Evolutionary conservation across 2,797 vertebrate species (phyloP).

Genomic region (Poliocrania exsul): DNA sequence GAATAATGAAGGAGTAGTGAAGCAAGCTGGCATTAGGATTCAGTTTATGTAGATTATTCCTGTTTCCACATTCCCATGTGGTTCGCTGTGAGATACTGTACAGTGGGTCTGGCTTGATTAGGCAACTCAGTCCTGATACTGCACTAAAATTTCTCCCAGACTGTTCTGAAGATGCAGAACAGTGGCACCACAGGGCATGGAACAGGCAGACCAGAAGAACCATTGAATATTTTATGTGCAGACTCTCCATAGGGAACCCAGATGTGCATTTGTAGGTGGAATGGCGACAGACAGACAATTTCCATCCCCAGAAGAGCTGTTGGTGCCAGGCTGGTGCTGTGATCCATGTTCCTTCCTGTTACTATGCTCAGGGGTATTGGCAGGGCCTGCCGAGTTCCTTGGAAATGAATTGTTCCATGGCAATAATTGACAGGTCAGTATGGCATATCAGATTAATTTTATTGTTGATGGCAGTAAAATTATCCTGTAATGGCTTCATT

Average conservation of each 20-base stretch:
- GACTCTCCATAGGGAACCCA: not conserved
- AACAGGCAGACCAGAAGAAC: not conserved
- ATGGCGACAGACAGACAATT: not conserved
- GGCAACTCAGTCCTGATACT: not conserved
- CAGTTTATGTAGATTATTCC: not conserved
- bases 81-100: not conserved
- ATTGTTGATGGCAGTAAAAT: not conserved
- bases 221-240: not conserved
- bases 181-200: not conserved
- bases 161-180: not conserved
- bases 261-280: not conserved
- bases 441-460: not conserved
- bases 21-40: not conserved
- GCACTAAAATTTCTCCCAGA: not conserved
- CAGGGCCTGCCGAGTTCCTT: not conserved
- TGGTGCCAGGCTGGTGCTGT: not conserved
- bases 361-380: not conserved
- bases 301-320: not conserved
- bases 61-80: rapidly evolving
- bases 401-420: not conserved
- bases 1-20: not conserved
- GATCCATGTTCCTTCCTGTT: not conserved
- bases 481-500: not conserved
- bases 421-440: not conserved
- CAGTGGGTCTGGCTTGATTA: not conserved